Evolutionary conservation across 1,140 invertebrate genomes (phyloP).

Genomic region (Drosophila mayri): DNA sequence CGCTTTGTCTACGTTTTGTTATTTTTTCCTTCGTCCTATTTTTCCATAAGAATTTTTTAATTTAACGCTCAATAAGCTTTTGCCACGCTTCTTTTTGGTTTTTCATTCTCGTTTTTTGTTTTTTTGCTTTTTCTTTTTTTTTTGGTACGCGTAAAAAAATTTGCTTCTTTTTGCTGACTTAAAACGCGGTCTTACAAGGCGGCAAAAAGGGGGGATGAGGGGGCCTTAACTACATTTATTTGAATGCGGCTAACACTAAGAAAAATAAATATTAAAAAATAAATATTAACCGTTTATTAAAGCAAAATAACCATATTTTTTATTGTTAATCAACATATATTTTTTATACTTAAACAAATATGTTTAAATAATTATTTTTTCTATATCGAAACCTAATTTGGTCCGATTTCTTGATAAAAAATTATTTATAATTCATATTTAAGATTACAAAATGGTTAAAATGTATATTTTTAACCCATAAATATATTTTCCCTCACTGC

Average conservation of each 20-base stretch:
- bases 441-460: neutral
- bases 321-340: neutral
- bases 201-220: constrained; percentile 8
- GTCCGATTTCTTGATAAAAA: neutral
- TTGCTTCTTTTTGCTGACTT: constrained; percentile 41
- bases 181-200: constrained; percentile 54
- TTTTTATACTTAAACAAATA: neutral
- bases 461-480: neutral
- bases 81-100: constrained; percentile 64
- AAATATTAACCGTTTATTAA: no score
- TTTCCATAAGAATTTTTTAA: constrained; percentile 80
- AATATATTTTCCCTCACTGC: constrained; percentile 6
- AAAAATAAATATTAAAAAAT: no score
- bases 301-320: neutral
- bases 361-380: neutral
- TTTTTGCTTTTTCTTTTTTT: constrained; percentile 23
- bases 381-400: neutral
- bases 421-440: neutral
- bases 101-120: constrained; percentile 33
- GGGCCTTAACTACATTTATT: constrained; percentile 12
- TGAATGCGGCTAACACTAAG: constrained; percentile 7
- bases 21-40: constrained; percentile 17
- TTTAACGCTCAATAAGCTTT: constrained; percentile 83
- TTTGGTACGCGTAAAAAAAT: constrained; percentile 12
- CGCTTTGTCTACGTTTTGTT: constrained; percentile 17